phyloP scores from a whole-genome alignment of 2,888 invertebrate genomes.

The Sinotaia quadrata region DNA sequence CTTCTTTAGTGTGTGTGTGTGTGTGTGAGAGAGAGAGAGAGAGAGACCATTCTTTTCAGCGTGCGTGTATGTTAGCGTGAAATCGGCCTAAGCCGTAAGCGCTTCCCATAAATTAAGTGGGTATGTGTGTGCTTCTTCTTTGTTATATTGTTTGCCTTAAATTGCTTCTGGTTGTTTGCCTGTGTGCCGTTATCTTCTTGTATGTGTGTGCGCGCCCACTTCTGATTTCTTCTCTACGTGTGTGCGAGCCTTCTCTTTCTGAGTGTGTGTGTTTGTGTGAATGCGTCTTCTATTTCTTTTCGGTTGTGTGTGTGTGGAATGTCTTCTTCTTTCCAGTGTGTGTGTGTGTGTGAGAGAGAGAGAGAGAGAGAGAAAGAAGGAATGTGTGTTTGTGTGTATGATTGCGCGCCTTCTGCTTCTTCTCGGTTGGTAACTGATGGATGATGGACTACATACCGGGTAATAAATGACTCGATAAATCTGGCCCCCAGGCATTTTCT shows the following conservation, averaged over 20 bases:
- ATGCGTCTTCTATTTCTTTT: not conserved
- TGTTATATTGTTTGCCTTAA: not conserved
- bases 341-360: not conserved
- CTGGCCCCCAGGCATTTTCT: too few relatives aligned
- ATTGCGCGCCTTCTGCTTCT: not conserved
- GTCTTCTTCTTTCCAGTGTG: not conserved
- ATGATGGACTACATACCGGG: too few relatives aligned
- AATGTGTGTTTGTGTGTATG: not conserved
- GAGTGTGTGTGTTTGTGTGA: constrained; percentile 2
- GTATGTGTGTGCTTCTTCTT: not conserved
- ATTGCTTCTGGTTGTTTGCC: not conserved
- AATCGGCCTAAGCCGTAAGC: not conserved
- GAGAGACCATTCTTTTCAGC: not conserved
- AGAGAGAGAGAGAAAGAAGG: constrained; percentile 2
- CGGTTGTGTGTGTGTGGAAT: not conserved
- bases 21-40: not conserved
- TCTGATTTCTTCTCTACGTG: not conserved
- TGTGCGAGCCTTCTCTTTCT: not conserved
- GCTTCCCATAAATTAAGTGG: not conserved
- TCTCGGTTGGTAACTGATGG: too few relatives aligned
- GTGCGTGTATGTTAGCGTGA: not conserved
- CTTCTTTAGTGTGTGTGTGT: constrained; percentile 1
- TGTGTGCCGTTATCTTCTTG: not conserved
- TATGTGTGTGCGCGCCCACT: not conserved
- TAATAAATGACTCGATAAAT: too few relatives aligned